These are phyloP conservation scores for Zaprionus ornatus DNA, from an alignment of 1,140 invertebrate species.

Conservation along the genomic window DNA sequence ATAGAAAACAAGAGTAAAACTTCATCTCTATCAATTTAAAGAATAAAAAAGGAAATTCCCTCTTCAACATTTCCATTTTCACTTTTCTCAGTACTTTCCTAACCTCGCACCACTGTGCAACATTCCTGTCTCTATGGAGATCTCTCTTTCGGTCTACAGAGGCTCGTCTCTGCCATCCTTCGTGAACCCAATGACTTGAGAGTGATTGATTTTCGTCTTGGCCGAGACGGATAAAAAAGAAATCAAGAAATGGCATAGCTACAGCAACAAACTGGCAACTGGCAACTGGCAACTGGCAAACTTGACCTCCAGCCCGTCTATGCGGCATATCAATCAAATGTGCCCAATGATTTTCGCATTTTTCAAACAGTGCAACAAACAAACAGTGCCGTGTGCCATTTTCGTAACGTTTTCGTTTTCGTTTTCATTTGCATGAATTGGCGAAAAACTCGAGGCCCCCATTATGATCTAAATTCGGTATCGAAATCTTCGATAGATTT, in stretches of 20 bases:
- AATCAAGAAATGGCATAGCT: conserved; percentile 6
- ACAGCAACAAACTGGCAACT: too few species aligned
- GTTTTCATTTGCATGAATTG: conserved; percentile 81
- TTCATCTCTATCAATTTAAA: too few species aligned
- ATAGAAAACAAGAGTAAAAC: too few species aligned
- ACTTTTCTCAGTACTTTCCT: not conserved
- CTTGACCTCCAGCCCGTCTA: conserved; percentile 67
- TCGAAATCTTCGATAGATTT: conserved; percentile 56
- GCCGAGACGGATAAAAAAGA: conserved; percentile 3
- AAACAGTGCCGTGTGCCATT: conserved; percentile 42
- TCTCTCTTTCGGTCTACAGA: not conserved
- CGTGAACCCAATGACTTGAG: conserved; percentile 41
- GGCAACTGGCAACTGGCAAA: too few species aligned
- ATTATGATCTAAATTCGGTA: conserved; percentile 31
- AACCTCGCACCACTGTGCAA: conserved; percentile 25
- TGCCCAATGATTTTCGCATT: conserved; percentile 66
- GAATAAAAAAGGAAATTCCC: too few species aligned
- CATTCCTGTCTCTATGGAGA: conserved; percentile 1
- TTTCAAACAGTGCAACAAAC: conserved; percentile 39
- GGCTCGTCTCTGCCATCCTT: conserved; percentile 2
- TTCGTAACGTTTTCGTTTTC: conserved; percentile 56
- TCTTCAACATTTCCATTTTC: not conserved
- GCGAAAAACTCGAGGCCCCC: conserved; percentile 49
- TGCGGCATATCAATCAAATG: conserved; percentile 77
- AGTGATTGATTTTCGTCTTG: conserved; percentile 68